These are phyloP conservation scores for Odontocolon sp. DNA, from an alignment of 2,888 invertebrate species.

Conservation along the genomic window DNA sequence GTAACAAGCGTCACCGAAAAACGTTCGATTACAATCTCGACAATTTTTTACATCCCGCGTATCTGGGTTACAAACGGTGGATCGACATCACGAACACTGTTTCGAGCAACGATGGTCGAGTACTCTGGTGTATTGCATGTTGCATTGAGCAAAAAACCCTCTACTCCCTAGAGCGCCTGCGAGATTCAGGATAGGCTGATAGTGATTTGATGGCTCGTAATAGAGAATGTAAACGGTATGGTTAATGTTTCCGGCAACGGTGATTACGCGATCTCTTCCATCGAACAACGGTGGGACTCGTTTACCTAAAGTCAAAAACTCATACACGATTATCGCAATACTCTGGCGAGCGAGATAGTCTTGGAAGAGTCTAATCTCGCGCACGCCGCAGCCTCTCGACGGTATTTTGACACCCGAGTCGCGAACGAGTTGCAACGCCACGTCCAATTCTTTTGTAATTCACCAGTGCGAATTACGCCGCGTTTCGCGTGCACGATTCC, in stretches of 20 bases:
- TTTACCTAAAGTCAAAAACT: not conserved
- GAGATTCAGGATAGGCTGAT: not conserved
- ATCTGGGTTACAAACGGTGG: too few species aligned
- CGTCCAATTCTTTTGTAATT: too few species aligned
- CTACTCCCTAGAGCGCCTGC: not conserved
- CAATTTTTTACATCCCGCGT: too few species aligned
- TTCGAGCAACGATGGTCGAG: not conserved
- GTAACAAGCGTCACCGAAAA: too few species aligned
- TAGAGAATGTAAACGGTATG: not conserved
- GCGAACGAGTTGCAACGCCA: too few species aligned
- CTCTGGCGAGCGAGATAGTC: not conserved
- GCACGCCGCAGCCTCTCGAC: not conserved
- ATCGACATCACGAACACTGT: not conserved
- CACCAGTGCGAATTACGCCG: too few species aligned
- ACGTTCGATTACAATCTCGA: too few species aligned
- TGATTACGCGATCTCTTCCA: not conserved
- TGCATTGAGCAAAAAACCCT: not conserved
- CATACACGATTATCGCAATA: not conserved
- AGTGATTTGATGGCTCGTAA: not conserved
- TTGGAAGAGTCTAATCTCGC: not conserved
- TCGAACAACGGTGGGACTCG: not conserved
- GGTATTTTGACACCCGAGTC: too few species aligned
- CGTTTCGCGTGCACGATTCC: not conserved
- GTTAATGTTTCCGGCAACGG: not conserved
- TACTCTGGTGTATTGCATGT: not conserved